Conservation (phyloP, 2,797 vertebrate genomes). For the Parauchenoglanis punctatus region DNA sequence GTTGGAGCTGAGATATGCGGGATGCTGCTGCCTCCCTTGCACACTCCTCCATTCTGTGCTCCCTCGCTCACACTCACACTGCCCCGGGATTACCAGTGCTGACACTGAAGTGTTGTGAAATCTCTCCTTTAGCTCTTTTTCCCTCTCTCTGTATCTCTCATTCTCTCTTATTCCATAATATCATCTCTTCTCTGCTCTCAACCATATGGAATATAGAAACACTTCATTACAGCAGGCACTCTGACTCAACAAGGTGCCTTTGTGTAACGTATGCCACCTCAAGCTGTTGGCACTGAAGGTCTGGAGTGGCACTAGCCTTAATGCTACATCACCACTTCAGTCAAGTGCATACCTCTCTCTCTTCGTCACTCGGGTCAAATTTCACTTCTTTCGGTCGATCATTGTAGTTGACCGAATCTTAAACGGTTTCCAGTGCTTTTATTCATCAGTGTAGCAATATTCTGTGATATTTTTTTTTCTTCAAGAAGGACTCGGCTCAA, state of each 20-base stretch:
- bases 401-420: constrained; percentile 9
- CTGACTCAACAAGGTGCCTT: constrained; percentile 53
- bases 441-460: constrained; percentile 42
- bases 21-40: not conserved
- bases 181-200: constrained; percentile 20
- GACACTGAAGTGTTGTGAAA: constrained; percentile 45
- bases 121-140: constrained; percentile 8
- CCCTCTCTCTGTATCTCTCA: not conserved
- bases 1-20: not conserved
- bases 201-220: constrained; percentile 53
- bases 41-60: constrained; percentile 12
- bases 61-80: constrained; percentile 5
- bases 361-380: constrained; percentile 16
- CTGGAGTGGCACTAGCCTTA: constrained; percentile 55
- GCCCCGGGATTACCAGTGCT: constrained; percentile 49
- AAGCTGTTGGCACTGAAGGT: constrained; percentile 46
- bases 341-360: not conserved
- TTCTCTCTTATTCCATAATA: constrained; percentile 12
- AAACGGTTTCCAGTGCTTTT: constrained; percentile 12
- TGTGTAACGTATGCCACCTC: constrained; percentile 46
- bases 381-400: constrained; percentile 26
- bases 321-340: constrained; percentile 43
- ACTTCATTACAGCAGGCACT: constrained; percentile 49
- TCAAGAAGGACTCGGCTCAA: constrained; percentile 19
- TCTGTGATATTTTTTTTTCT: constrained; percentile 21